Evolutionary conservation across 2,797 vertebrate genomes (phyloP), one percentile per base, ranked within the genome.

Genomic region (Cottoperca gobio): DNA sequence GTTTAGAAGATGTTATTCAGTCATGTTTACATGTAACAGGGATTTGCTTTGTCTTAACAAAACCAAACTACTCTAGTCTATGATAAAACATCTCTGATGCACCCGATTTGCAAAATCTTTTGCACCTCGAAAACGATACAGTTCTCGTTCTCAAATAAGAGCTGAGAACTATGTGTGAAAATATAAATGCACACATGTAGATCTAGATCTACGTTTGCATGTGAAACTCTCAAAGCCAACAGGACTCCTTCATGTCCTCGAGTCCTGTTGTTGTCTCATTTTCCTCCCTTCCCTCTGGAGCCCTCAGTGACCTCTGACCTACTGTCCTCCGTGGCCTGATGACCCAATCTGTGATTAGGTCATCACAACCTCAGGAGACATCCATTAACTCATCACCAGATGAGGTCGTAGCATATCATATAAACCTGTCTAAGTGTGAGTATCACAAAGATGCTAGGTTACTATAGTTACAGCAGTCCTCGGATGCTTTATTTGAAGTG

Each of bases 291-390:
- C 64, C 70, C 60, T 61, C 5, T 7, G 59, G 73, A 75, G 63
- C 82, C 67, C 62, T 67, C 50, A 35, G 48, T 57, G 80, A 81
- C 76, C 4, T 81, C 14, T 83, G 81, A 88, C 68, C 73, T 23
- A 23, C 23, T 54, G 8, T 79, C 63, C 78, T 91, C 84, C 77
- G 83, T n/a, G 19, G 78, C 64, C 78, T 39, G 71, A 72, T 49
- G 80, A 85, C 75, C 78, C 54, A 78, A 67, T 85, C 65, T 85
- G 80, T 57, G 76, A 85, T 84, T 46, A 85, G 64, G 66, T 80
- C 45, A 1, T 73, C 70, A 73, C 46, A 49, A 53, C 49, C 63
- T 72, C 76, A 26, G 37, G 35, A 48, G 59, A 78, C 60, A 40
- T 72, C 53, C 49, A 70, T 81, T 81, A 69, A 72, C 58, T 80